Conservation (phyloP, 2,888 invertebrate genomes). For the Cotesia congregata region DNA sequence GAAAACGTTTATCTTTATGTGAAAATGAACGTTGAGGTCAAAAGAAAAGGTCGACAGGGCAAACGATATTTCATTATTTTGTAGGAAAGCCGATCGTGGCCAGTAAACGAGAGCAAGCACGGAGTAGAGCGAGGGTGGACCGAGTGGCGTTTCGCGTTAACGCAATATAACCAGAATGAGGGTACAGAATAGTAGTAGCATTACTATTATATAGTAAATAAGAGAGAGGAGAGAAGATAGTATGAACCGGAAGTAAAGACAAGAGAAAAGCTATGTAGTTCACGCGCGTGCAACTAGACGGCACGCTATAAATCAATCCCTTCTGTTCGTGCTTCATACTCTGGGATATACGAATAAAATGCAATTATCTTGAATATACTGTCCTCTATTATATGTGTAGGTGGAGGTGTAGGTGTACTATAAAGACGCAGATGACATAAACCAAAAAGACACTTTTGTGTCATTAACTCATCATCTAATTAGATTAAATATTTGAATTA, state of each 20-base stretch:
- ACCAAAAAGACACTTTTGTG: constrained; percentile 6
- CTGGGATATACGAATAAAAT: constrained; percentile 48
- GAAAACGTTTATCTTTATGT: constrained; percentile 13
- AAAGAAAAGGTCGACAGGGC: constrained; percentile 30
- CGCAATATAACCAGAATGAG: constrained; percentile 46
- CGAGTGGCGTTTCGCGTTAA: constrained; percentile 46
- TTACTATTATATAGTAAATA: constrained; percentile 12
- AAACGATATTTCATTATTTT: constrained; percentile 52
- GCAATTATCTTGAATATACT: constrained; percentile 50
- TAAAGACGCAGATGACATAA: neutral
- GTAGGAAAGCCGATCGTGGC: constrained; percentile 48
- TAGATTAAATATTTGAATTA: neutral
- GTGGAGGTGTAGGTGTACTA: neutral
- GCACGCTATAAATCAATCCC: constrained; percentile 53
- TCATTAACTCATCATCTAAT: neutral
- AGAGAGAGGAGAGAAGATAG: constrained; percentile 12
- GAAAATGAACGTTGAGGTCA: constrained; percentile 28
- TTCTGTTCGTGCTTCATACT: constrained; percentile 48
- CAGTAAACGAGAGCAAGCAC: constrained; percentile 40
- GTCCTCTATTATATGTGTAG: neutral
- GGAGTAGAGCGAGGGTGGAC: constrained; percentile 35
- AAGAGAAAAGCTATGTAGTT: constrained; percentile 33
- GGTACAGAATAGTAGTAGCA: constrained; percentile 9
- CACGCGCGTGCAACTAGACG: constrained; percentile 45
- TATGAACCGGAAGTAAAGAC: neutral